Evolutionary conservation across 2,888 invertebrate species (phyloP), one percentile per base, ranked within the genome.

Genomic region (Lasioglossum vierecki): DNA sequence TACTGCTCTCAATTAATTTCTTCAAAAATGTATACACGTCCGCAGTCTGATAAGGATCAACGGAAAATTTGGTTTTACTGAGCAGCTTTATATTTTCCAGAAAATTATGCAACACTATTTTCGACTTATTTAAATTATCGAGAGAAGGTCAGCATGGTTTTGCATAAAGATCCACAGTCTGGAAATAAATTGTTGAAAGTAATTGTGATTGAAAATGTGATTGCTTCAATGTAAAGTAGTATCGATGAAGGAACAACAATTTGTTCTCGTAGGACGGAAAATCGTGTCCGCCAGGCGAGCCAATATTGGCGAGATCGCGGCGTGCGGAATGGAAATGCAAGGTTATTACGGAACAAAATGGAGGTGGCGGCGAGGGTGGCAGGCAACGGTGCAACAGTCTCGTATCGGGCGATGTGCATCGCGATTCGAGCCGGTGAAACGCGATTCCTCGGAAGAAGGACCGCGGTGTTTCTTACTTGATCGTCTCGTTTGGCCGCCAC

Each of bases 401-500:
- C 13, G 63, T 63, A 35, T 35, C 66, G 66, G 30, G 35, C 26
- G 30, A 13, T 2, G 26, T 60, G 26, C 60, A 35, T 22, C 66
- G 66, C 22, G 66, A 66, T 66, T 4, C 66, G 35, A 35, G 15
- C 66, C 15, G 8, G 30, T 30, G 66, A 18, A 35, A 68, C n/a
- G 68, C 41, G 68, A 68, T 41, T 41, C 68, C 68, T 35, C 63
- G 63, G 66, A 83, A 80, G 81, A 53, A 53, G 53, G 22, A 1
- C 84, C 86, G 73, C 6, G 72, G 76, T 82, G 76, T 82, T 85
- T 85, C 89, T 90, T 90, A 90, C 90, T 83, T 84, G 84, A 89
- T 82, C 83, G 86, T 89, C 89, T 88, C 78, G 82, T 87, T 88
- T 86, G 86, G 82, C 85, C 84, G 84, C 82, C 89, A 84, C 88